These are phyloP conservation scores for Lepus americanus DNA, from an alignment of 2,113 vertebrate genomes.

Conservation along the genomic window DNA sequence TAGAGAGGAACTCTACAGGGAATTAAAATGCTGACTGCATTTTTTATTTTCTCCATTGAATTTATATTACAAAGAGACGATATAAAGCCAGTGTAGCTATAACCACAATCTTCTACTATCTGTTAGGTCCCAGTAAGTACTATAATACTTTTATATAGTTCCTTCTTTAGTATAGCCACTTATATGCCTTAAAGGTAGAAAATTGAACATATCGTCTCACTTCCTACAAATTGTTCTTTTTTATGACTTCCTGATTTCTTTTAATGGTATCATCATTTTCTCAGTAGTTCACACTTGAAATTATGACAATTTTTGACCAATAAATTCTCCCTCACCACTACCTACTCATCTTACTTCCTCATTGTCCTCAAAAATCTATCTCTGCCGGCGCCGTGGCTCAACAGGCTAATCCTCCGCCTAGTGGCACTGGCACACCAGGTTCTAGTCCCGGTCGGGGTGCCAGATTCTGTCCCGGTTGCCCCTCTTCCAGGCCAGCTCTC, in stretches of 20 bases:
- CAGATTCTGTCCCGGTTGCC: too few relatives aligned
- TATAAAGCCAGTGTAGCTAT: not conserved
- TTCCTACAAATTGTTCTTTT: constrained; percentile 39
- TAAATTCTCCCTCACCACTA: not conserved
- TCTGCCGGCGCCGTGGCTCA: too few relatives aligned
- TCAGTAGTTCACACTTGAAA: constrained; percentile 5
- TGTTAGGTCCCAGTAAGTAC: constrained; percentile 3
- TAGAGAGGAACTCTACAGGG: constrained; percentile 13
- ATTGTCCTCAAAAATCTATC: constrained; percentile 18
- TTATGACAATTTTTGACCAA: constrained; percentile 39
- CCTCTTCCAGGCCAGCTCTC: too few relatives aligned
- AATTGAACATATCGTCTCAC: not conserved
- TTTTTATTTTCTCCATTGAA: constrained; percentile 13
- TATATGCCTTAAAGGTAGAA: not conserved
- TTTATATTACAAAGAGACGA: constrained; percentile 9
- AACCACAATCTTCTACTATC: constrained; percentile 1
- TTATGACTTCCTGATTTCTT: constrained; percentile 64
- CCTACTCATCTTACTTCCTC: constrained; percentile 21
- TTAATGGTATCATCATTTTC: not conserved
- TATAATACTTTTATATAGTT: constrained; percentile 5
- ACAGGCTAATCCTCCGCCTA: too few relatives aligned
- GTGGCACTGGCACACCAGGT: too few relatives aligned
- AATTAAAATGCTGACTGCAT: constrained; percentile 16
- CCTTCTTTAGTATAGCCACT: not conserved
- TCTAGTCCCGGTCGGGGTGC: too few relatives aligned